Evolutionary conservation across 2,113 vertebrate genomes (phyloP).

Genomic region (Gymnarchus niloticus): DNA sequence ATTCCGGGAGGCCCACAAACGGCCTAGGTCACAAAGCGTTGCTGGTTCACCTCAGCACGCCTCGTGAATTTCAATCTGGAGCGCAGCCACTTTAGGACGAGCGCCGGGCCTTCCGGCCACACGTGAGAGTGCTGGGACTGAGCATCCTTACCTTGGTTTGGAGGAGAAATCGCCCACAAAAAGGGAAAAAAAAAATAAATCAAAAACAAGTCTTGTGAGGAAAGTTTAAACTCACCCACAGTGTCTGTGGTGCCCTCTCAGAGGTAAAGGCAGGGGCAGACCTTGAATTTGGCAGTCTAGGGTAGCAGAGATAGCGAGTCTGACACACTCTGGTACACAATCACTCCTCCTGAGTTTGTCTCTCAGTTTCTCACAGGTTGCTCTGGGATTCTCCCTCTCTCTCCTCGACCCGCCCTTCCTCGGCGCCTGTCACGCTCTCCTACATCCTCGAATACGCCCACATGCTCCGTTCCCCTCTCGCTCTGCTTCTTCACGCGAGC

Average conservation of each 20-base stretch:
- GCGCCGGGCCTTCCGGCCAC: not conserved
- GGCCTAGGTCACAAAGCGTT: not conserved
- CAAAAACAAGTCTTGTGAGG: not conserved
- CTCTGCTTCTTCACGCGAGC: constrained; percentile 20
- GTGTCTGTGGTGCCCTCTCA: not conserved
- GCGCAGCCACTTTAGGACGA: not conserved
- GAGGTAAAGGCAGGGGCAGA: not conserved
- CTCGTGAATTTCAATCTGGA: not conserved
- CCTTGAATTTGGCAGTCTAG: not conserved
- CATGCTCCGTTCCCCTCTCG: not conserved
- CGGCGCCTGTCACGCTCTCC: not conserved
- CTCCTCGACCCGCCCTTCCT: not conserved
- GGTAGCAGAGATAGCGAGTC: not conserved
- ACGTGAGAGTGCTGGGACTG: not conserved
- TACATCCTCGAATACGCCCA: not conserved
- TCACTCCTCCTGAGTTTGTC: not conserved
- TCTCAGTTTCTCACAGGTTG: not conserved
- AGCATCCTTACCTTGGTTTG: not conserved
- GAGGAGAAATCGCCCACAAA: not conserved
- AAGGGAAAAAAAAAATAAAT: not conserved
- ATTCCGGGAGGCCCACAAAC: not conserved
- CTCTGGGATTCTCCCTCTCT: not conserved
- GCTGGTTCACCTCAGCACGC: not conserved
- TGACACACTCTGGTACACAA: not conserved
- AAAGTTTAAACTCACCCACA: constrained; percentile 17